These are phyloP conservation scores for Sebastes alutus DNA, from an alignment of 2,797 vertebrate species.

Conservation along the genomic window DNA sequence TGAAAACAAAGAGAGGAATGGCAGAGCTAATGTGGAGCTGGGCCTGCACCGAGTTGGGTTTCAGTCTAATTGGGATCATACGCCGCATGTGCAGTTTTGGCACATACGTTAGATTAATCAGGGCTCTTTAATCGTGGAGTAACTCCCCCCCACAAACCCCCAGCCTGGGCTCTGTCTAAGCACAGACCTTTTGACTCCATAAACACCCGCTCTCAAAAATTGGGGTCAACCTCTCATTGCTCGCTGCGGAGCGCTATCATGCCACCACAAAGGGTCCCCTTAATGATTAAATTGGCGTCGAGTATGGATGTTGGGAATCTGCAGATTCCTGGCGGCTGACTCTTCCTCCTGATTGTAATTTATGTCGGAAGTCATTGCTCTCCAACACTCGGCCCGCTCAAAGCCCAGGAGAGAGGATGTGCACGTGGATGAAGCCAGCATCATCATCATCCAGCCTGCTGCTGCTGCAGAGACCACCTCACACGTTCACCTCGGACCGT, in stretches of 20 bases:
- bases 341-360: slow-evolving; percentile 83
- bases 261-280: slow-evolving; percentile 71
- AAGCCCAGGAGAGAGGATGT: slow-evolving; percentile 56
- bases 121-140: slow-evolving; percentile 87
- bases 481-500: slow-evolving; percentile 12
- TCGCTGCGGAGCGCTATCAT: slow-evolving; percentile 57
- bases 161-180: slow-evolving; percentile 83
- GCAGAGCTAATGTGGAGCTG: slow-evolving; percentile 82
- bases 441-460: slow-evolving; percentile 4
- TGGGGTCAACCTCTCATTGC: slow-evolving; percentile 75
- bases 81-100: slow-evolving; percentile 87
- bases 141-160: slow-evolving; percentile 64
- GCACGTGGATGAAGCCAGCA: slow-evolving; percentile 49
- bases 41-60: slow-evolving; percentile 87
- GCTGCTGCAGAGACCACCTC: slow-evolving; percentile 25
- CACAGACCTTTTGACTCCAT: slow-evolving; percentile 87
- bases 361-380: slow-evolving; percentile 81
- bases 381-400: slow-evolving; percentile 54
- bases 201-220: slow-evolving; percentile 86
- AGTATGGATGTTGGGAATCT: slow-evolving; percentile 79
- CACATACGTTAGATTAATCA: slow-evolving; percentile 89
- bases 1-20: slow-evolving; percentile 87
- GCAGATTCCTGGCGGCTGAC: slow-evolving; percentile 83
- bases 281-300: slow-evolving; percentile 87
- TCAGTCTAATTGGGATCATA: slow-evolving; percentile 94